Percentiles rank a stretch among this genome's conserved stretches.
These are phyloP conservation scores for Leucosticte australis DNA, from an alignment of 2,113 vertebrate genomes.

Conservation along the genomic window DNA sequence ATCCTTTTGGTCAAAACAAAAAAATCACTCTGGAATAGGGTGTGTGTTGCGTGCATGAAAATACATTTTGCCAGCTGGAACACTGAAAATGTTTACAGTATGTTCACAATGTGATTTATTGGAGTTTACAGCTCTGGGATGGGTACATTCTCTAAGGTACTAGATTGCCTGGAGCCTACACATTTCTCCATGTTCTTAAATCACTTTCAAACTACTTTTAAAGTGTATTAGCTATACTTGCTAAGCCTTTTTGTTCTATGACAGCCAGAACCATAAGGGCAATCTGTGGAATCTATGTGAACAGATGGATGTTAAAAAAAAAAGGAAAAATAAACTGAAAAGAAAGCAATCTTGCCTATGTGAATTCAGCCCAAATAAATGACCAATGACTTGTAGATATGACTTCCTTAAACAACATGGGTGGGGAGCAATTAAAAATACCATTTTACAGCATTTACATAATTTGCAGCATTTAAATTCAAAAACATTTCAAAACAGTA, in stretches of 20 bases:
- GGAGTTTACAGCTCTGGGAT: slow-evolving; percentile 48
- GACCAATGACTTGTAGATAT: not conserved
- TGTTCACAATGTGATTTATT: slow-evolving; percentile 60
- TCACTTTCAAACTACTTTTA: slow-evolving; percentile 32
- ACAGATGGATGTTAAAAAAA: slow-evolving; percentile 11
- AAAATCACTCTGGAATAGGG: not conserved
- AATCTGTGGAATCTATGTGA: slow-evolving; percentile 28
- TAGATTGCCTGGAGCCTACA: slow-evolving; percentile 53
- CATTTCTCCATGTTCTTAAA: slow-evolving; percentile 51
- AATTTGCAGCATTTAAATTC: not conserved
- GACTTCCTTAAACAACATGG: not conserved
- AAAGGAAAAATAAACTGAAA: too few relatives aligned
- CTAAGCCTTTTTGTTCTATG: slow-evolving; percentile 34
- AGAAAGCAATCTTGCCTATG: not conserved
- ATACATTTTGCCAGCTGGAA: slow-evolving; percentile 53
- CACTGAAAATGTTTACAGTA: slow-evolving; percentile 52
- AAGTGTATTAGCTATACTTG: slow-evolving; percentile 37
- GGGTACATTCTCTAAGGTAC: slow-evolving; percentile 43
- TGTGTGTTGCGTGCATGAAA: not conserved
- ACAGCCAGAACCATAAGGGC: slow-evolving; percentile 28
- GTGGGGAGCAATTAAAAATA: not conserved
- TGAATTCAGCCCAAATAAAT: not conserved
- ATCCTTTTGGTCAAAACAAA: not conserved
- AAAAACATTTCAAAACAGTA: not conserved
- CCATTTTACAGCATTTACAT: not conserved